These are phyloP conservation scores for Anthonomus grandis DNA, from an alignment of 1,140 invertebrate genomes.

Conservation along the genomic window DNA sequence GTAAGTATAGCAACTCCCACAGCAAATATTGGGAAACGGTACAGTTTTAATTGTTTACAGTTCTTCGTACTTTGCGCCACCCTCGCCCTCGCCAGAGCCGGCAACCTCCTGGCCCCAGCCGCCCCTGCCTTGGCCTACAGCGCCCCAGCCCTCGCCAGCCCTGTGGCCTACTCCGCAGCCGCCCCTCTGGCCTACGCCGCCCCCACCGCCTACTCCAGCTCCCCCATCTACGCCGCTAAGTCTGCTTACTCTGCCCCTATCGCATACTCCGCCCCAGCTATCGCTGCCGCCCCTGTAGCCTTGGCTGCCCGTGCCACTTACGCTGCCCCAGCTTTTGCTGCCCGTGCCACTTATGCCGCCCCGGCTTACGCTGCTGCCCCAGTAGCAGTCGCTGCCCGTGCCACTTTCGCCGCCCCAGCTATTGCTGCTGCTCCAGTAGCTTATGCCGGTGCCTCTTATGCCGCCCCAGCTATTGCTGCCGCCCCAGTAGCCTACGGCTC, in stretches of 20 bases:
- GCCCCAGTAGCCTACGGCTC: constrained; percentile 58
- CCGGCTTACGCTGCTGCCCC: constrained; percentile 46
- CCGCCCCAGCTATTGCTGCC: constrained; percentile 62
- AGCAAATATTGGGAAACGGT: not conserved
- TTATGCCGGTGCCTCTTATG: constrained; percentile 63
- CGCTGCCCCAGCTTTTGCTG: constrained; percentile 47
- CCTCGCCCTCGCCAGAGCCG: constrained; percentile 61
- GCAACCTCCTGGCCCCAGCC: constrained; percentile 54
- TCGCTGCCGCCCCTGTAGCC: constrained; percentile 48
- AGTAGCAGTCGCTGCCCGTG: constrained; percentile 46
- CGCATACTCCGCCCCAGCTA: constrained; percentile 43
- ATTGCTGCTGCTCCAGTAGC: constrained; percentile 39
- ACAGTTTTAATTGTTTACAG: constrained; percentile 47
- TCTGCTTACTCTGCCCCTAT: too few relatives aligned
- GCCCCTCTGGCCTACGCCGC: too few relatives aligned
- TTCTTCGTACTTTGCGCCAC: constrained; percentile 62
- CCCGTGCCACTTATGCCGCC: constrained; percentile 38
- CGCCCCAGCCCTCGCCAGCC: too few relatives aligned
- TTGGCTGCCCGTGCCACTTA: constrained; percentile 13
- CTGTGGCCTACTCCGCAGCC: too few relatives aligned
- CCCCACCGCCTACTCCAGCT: too few relatives aligned
- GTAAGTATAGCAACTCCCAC: not conserved
- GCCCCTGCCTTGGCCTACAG: constrained; percentile 29
- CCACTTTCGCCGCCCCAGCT: constrained; percentile 52
- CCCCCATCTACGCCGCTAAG: too few relatives aligned